These are phyloP conservation scores for Paralichthys olivaceus DNA, from an alignment of 2,113 vertebrate species.

Conservation along the genomic window DNA sequence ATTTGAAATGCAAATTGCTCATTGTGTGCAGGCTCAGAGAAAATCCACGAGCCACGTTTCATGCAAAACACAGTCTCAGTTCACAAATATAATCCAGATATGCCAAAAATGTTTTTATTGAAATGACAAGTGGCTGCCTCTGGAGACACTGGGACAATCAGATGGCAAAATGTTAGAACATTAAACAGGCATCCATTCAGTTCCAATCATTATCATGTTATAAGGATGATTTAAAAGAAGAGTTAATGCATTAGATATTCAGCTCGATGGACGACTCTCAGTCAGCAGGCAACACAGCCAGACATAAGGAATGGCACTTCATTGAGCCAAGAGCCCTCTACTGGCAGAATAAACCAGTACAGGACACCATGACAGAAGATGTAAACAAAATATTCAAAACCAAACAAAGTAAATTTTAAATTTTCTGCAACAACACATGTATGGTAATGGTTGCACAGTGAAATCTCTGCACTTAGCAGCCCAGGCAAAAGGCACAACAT, in stretches of 20 bases:
- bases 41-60: slow-evolving; percentile 28
- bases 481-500: slow-evolving; percentile 38
- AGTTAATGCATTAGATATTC: slow-evolving; percentile 30
- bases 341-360: slow-evolving; percentile 50
- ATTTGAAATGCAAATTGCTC: slow-evolving; percentile 75
- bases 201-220: slow-evolving; percentile 19
- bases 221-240: slow-evolving; percentile 2
- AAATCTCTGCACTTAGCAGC: slow-evolving; percentile 2
- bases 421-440: slow-evolving; percentile 6
- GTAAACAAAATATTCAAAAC: slow-evolving; percentile 13
- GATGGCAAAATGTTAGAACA: slow-evolving; percentile 25
- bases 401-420: neutral
- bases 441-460: slow-evolving; percentile 19
- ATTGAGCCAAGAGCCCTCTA: slow-evolving; percentile 66
- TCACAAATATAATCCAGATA: slow-evolving; percentile 42
- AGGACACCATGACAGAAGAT: neutral
- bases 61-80: slow-evolving; percentile 41
- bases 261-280: slow-evolving; percentile 1
- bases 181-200: slow-evolving; percentile 10
- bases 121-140: slow-evolving; percentile 19
- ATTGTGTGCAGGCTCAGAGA: slow-evolving; percentile 30
- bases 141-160: neutral
- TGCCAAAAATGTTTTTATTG: slow-evolving; percentile 53
- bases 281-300: slow-evolving; percentile 14
- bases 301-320: slow-evolving; percentile 2